Evolutionary conservation across 2,888 invertebrate genomes (phyloP).

Genomic region (Priapulus caudatus): DNA sequence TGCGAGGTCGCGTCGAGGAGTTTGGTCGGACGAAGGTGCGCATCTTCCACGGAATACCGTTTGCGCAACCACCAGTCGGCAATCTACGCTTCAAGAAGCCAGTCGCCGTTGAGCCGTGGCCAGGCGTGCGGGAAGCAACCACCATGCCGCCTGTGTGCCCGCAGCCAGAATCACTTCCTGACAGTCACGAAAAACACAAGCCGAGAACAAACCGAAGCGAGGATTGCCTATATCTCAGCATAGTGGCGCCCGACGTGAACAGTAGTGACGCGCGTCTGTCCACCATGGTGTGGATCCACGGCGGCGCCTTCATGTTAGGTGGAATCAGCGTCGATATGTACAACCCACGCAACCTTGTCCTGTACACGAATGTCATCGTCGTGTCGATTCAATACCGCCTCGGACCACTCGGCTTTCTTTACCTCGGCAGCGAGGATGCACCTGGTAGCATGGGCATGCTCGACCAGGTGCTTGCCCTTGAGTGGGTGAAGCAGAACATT

Average conservation of each 20-base stretch:
- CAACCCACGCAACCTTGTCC: too few relatives aligned
- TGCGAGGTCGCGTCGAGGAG: too few relatives aligned
- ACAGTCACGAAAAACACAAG: constrained; percentile 93
- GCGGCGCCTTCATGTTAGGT: constrained; percentile 87
- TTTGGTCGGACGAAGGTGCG: constrained; percentile 75
- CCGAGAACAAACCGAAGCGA: constrained; percentile 86
- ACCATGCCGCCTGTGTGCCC: constrained; percentile 71
- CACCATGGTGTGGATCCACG: constrained; percentile 82
- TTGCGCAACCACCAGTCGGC: constrained; percentile 76
- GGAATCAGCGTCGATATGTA: too few relatives aligned
- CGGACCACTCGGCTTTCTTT: too few relatives aligned
- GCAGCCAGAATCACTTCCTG: constrained; percentile 74
- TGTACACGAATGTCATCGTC: too few relatives aligned
- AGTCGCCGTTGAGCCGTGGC: constrained; percentile 73
- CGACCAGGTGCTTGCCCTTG: too few relatives aligned
- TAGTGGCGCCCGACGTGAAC: constrained; percentile 64
- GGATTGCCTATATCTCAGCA: constrained; percentile 86
- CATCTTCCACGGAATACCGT: constrained; percentile 76
- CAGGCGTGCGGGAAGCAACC: constrained; percentile 67
- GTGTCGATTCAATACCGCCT: too few relatives aligned
- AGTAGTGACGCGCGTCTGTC: too few relatives aligned
- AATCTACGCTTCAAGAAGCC: constrained; percentile 67
- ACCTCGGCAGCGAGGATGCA: too few relatives aligned
- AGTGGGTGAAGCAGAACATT: too few relatives aligned
- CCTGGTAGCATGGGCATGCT: too few relatives aligned